phyloP scores from a whole-genome alignment of 1,140 invertebrate genomes.

The Vanessa atalanta region DNA sequence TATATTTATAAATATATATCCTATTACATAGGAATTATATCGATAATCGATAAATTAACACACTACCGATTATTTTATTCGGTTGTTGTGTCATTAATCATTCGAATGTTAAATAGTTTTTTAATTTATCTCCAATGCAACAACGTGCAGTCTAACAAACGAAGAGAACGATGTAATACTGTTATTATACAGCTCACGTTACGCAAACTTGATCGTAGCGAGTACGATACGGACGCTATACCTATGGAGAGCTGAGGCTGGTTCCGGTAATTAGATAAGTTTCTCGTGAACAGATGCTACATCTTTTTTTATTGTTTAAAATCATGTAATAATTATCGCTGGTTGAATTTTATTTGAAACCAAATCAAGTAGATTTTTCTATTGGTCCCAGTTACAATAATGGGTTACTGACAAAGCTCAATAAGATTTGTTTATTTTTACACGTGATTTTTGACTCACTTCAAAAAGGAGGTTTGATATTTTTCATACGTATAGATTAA shows the following conservation, averaged over 20 bases:
- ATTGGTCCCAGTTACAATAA: no score
- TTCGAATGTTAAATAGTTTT: background rate
- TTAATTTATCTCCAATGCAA: background rate
- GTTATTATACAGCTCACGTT: constrained; percentile 8
- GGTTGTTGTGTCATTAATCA: background rate
- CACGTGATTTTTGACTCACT: no score
- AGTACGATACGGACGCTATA: background rate
- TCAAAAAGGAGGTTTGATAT: no score
- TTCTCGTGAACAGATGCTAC: background rate
- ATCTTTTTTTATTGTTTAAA: no score
- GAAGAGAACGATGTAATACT: background rate
- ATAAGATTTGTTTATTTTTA: no score
- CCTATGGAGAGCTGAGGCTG: background rate
- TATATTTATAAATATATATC: background rate
- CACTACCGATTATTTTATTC: background rate
- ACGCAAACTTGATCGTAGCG: constrained; percentile 6
- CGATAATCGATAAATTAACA: background rate
- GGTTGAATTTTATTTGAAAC: no score
- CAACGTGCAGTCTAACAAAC: background rate
- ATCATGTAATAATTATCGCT: no score
- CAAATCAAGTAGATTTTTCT: no score
- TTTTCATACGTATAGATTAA: no score
- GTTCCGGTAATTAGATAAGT: constrained; percentile 6
- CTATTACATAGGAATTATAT: background rate
- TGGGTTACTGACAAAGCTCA: no score